phyloP scores from a whole-genome alignment of 2,797 vertebrate genomes.

The Macropodus opercularis region DNA sequence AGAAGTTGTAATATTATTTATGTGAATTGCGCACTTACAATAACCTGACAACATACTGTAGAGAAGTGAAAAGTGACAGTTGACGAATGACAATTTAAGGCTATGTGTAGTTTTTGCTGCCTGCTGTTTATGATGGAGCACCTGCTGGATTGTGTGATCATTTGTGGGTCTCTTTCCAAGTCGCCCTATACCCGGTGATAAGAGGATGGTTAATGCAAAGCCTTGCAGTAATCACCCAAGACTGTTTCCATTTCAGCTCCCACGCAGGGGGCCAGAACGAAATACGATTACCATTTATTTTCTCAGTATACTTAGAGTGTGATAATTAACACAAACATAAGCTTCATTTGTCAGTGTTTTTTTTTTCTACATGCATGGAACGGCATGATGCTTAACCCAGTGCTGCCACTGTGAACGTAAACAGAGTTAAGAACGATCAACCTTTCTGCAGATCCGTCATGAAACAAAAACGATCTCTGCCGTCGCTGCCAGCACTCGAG shows the following conservation, averaged over 20 bases:
- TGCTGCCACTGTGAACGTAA: slow-evolving; percentile 33
- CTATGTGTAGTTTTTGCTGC: slow-evolving; percentile 6
- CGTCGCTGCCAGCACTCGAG: slow-evolving; percentile 15
- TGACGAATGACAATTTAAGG: slow-evolving; percentile 36
- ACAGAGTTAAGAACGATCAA: slow-evolving; percentile 33
- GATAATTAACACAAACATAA: slow-evolving; percentile 53
- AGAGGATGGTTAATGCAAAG: slow-evolving; percentile 40
- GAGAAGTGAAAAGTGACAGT: slow-evolving; percentile 34
- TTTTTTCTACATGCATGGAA: slow-evolving; percentile 31
- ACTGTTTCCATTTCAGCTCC: slow-evolving; percentile 45
- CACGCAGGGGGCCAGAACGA: slow-evolving; percentile 42
- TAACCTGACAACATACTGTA: background rate
- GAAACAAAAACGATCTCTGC: slow-evolving; percentile 29
- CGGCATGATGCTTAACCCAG: slow-evolving; percentile 40
- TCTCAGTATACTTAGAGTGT: slow-evolving; percentile 33
- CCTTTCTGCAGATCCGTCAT: slow-evolving; percentile 28
- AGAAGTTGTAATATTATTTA: slow-evolving; percentile 4
- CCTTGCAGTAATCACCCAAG: slow-evolving; percentile 23
- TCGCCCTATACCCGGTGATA: slow-evolving; percentile 43
- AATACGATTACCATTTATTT: slow-evolving; percentile 60
- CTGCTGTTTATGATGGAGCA: slow-evolving; percentile 12
- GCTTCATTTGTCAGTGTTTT: slow-evolving; percentile 51
- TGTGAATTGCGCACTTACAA: too few species aligned
- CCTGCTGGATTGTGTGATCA: slow-evolving; percentile 12
- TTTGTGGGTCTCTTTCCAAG: slow-evolving; percentile 16